Evolutionary conservation across 1,140 invertebrate genomes (phyloP).

Genomic region (Scaptodrosophila lebanonensis): DNA sequence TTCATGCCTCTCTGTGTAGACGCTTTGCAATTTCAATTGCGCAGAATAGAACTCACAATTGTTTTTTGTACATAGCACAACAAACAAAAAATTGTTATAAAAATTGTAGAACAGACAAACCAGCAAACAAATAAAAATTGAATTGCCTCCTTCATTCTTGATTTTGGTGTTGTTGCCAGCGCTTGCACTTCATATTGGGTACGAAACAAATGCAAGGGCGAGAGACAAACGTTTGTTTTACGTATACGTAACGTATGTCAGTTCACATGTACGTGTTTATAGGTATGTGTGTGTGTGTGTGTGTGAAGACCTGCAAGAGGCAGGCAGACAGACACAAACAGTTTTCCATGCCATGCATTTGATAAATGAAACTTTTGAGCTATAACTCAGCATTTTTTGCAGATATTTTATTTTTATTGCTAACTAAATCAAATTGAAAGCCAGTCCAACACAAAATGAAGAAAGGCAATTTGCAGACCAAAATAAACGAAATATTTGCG

Average conservation of each 20-base stretch:
- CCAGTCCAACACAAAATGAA: constrained; percentile 45
- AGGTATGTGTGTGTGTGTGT: too few relatives aligned
- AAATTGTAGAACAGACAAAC: too few relatives aligned
- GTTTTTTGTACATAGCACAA: constrained; percentile 37
- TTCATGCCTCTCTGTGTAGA: constrained; percentile 27
- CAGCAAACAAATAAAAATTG: too few relatives aligned
- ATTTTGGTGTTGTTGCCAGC: too few relatives aligned
- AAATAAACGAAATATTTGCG: too few relatives aligned
- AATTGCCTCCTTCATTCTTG: too few relatives aligned
- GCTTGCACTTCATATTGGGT: too few relatives aligned
- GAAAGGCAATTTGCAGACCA: constrained; percentile 39
- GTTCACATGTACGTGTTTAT: constrained; percentile 12
- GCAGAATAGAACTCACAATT: constrained; percentile 12
- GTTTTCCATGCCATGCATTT: constrained; percentile 35
- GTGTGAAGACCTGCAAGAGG: too few relatives aligned
- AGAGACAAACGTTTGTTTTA: constrained; percentile 38
- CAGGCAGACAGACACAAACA: constrained; percentile 22
- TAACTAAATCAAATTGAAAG: constrained; percentile 39
- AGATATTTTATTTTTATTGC: constrained; percentile 58
- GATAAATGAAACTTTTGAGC: constrained; percentile 58
- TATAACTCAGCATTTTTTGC: constrained; percentile 63
- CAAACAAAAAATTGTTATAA: constrained; percentile 1
- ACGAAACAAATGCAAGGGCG: neutral
- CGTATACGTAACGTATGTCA: constrained; percentile 42
- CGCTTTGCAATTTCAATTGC: constrained; percentile 29